Conservation (phyloP, 30 jellyfish, hydroid and myxozoan species). For the Aurelia sp. region DNA sequence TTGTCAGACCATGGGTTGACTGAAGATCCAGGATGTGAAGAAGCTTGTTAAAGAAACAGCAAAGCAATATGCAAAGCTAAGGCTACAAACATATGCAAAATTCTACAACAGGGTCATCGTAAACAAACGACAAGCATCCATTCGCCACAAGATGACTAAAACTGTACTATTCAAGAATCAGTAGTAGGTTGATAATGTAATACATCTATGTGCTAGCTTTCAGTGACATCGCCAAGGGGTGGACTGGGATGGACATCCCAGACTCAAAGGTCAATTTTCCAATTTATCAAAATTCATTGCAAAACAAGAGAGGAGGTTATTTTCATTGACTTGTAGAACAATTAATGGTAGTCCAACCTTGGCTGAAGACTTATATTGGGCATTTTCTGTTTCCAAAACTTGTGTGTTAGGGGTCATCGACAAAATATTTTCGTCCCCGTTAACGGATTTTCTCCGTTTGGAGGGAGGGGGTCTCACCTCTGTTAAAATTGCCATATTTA, state of each 20-base stretch:
- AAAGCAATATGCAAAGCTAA: not conserved
- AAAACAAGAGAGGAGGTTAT: too few relatives aligned
- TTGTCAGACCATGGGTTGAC: not conserved
- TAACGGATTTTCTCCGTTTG: too few relatives aligned
- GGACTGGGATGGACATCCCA: not conserved
- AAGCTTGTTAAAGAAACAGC: not conserved
- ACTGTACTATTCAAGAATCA: constrained; percentile 48
- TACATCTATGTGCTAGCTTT: not conserved
- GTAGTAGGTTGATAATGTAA: constrained; percentile 3
- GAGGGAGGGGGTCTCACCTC: too few relatives aligned
- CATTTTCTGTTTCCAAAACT: too few relatives aligned
- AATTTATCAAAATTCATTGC: not conserved
- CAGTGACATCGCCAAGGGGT: not conserved
- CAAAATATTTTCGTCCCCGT: too few relatives aligned
- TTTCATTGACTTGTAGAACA: too few relatives aligned
- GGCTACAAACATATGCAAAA: not conserved
- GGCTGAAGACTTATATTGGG: too few relatives aligned
- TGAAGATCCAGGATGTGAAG: constrained; percentile 40
- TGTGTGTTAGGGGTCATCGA: too few relatives aligned
- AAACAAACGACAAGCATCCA: constrained; percentile 42
- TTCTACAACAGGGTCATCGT: constrained; percentile 45
- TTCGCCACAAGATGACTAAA: constrained; percentile 58
- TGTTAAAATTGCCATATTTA: too few relatives aligned
- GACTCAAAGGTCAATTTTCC: not conserved
- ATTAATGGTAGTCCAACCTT: too few relatives aligned